A percentile compares a stretch with the other conserved stretches of the same genome.
phyloP scores from a whole-genome alignment of 2,797 vertebrate species.

The Scolopax rusticola region DNA sequence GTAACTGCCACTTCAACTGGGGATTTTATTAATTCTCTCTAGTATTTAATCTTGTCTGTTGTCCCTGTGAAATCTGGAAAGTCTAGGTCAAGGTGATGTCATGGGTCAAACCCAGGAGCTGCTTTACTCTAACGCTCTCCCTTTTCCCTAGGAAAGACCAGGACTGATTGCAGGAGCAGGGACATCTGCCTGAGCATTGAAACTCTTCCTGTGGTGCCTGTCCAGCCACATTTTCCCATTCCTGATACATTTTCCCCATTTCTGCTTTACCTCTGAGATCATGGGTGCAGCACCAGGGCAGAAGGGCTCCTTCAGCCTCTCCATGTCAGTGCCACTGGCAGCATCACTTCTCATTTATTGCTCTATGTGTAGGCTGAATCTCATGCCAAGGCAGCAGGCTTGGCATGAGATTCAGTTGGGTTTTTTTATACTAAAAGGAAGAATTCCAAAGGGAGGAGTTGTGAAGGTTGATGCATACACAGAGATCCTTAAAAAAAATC shows the following conservation, averaged over 20 bases:
- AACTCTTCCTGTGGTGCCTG: not conserved
- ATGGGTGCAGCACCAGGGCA: not conserved
- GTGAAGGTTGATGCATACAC: not conserved
- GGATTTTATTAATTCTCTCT: conserved; percentile 1
- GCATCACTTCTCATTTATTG: not conserved
- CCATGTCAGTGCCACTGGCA: not conserved
- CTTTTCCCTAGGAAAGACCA: not conserved
- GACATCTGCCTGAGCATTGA: not conserved
- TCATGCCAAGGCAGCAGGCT: not conserved
- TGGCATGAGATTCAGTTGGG: not conserved
- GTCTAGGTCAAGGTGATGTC: not conserved
- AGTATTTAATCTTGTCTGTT: not conserved
- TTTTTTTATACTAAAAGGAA: not conserved
- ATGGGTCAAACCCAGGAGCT: not conserved
- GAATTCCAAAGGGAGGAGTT: not conserved
- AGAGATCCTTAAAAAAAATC: not conserved
- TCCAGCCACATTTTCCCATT: not conserved
- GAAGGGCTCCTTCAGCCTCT: not conserved
- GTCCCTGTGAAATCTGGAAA: not conserved
- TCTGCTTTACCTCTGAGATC: not conserved
- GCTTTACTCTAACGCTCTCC: not conserved
- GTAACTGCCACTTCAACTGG: not conserved
- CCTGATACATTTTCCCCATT: not conserved
- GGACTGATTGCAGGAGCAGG: not conserved
- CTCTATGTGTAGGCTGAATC: not conserved